Percentiles rank a stretch among this genome's conserved stretches.
Evolutionary conservation across 2,888 invertebrate genomes (phyloP).

Genomic region (Silvanus unidentatus): DNA sequence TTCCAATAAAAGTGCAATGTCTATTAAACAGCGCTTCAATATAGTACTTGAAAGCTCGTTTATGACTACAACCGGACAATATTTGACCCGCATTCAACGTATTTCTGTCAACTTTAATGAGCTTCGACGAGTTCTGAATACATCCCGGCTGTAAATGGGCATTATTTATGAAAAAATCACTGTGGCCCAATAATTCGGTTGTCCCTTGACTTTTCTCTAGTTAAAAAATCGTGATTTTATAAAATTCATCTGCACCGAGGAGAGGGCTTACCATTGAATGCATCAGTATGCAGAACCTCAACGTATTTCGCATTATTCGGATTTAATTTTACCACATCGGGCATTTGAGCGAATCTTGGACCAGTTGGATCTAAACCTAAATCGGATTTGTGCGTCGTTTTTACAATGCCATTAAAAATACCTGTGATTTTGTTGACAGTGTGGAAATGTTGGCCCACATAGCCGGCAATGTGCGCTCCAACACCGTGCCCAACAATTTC

Average conservation of each 20-base stretch:
- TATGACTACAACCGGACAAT: slow-evolving; percentile 45
- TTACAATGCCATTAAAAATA: no score
- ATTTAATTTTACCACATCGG: slow-evolving; percentile 50
- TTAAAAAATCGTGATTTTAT: slow-evolving; percentile 2
- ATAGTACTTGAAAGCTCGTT: slow-evolving; percentile 45
- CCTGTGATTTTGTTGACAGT: slow-evolving; percentile 41
- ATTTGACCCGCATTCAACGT: slow-evolving; percentile 37
- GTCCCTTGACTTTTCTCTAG: slow-evolving; percentile 42
- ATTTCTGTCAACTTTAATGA: slow-evolving; percentile 33
- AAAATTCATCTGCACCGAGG: no score
- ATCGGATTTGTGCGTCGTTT: slow-evolving; percentile 8
- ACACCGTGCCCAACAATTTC: slow-evolving; percentile 51
- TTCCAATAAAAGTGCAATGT: slow-evolving; percentile 42
- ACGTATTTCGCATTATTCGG: slow-evolving; percentile 52
- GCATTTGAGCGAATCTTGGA: slow-evolving; percentile 52
- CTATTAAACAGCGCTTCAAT: slow-evolving; percentile 38
- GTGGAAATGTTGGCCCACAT: slow-evolving; percentile 42
- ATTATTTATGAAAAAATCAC: slow-evolving; percentile 44
- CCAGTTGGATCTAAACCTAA: slow-evolving; percentile 56
- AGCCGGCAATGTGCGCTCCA: slow-evolving; percentile 51
- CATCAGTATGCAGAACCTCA: slow-evolving; percentile 56
- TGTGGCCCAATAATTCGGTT: slow-evolving; percentile 38
- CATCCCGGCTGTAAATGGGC: slow-evolving; percentile 43
- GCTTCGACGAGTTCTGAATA: slow-evolving; percentile 27
- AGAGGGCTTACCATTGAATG: slow-evolving; percentile 29